These are phyloP conservation scores for Anadara kagoshimensis DNA, from an alignment of 1,140 invertebrate genomes.

Conservation along the genomic window DNA sequence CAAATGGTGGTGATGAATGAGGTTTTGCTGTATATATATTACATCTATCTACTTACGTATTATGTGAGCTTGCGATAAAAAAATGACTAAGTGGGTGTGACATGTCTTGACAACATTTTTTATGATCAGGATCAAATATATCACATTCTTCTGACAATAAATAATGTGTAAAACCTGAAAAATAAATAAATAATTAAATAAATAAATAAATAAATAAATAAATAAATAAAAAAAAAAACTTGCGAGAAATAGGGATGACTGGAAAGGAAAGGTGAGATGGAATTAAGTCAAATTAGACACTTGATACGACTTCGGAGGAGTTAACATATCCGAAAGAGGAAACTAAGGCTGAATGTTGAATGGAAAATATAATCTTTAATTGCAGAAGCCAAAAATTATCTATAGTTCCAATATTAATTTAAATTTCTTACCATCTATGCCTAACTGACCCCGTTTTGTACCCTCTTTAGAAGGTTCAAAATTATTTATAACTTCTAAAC, in stretches of 20 bases:
- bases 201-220: too few species aligned
- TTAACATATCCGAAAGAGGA: too few species aligned
- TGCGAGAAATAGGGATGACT: too few species aligned
- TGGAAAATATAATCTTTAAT: background rate
- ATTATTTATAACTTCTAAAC: conserved; percentile 77
- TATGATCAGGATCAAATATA: conserved; percentile 77
- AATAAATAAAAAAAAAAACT: too few species aligned
- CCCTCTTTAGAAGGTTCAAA: conserved; percentile 80
- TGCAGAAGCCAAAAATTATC: too few species aligned
- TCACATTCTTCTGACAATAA: conserved; percentile 78
- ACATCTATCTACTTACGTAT: conserved; percentile 75
- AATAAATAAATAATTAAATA: conserved; percentile 16
- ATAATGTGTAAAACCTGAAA: conserved; percentile 79
- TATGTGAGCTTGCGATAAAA: conserved; percentile 81
- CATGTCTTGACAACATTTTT: conserved; percentile 79
- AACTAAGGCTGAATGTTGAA: too few species aligned
- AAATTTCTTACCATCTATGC: conserved; percentile 78
- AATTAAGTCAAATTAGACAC: too few species aligned
- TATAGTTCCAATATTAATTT: too few species aligned
- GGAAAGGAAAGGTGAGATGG: too few species aligned
- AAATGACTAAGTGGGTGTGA: conserved; percentile 79
- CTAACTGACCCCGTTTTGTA: conserved; percentile 75
- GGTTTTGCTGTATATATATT: too few species aligned
- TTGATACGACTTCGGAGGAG: too few species aligned
- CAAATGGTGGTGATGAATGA: too few species aligned